Evolutionary conservation across 2,113 vertebrate genomes (phyloP).

Genomic region (Megaleporinus macrocephalus): DNA sequence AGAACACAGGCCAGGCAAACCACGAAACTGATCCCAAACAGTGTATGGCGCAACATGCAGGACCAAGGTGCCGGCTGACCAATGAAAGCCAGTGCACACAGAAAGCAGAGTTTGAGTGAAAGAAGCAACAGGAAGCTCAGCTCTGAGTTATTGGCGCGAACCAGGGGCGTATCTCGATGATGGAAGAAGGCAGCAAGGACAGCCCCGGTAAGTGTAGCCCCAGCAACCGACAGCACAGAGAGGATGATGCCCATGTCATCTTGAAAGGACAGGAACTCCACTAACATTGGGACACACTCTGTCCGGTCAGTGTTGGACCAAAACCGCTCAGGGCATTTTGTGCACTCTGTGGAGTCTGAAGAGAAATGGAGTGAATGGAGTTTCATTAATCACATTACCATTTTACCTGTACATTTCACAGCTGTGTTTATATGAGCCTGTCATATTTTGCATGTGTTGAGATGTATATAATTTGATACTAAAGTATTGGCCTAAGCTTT

Average conservation of each 20-base stretch:
- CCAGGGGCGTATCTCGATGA: constrained; percentile 71
- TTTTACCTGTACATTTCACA: background rate
- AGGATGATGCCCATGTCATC: constrained; percentile 73
- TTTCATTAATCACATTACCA: background rate
- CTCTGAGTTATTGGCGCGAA: constrained; percentile 75
- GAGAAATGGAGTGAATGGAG: background rate
- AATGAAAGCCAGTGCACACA: constrained; percentile 77
- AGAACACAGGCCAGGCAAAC: constrained; percentile 76
- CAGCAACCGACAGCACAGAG: constrained; percentile 56
- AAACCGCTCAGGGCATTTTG: constrained; percentile 47
- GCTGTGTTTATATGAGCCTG: too few species aligned
- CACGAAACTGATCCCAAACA: constrained; percentile 78
- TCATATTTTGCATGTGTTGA: too few species aligned
- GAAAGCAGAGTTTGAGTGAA: constrained; percentile 76
- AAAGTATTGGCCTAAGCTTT: background rate
- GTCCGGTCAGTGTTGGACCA: constrained; percentile 51
- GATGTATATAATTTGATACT: too few species aligned
- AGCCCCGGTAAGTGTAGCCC: constrained; percentile 39
- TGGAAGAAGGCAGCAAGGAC: constrained; percentile 62
- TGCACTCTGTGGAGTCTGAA: constrained; percentile 51
- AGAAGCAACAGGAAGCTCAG: constrained; percentile 76
- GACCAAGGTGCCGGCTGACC: constrained; percentile 70
- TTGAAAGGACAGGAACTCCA: constrained; percentile 50
- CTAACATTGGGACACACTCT: constrained; percentile 41
- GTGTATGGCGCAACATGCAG: constrained; percentile 76